A percentile compares a stretch with the other conserved stretches of the same genome.
Conservation (phyloP, 2,888 invertebrate species). For the Clepsis dumicolana region DNA sequence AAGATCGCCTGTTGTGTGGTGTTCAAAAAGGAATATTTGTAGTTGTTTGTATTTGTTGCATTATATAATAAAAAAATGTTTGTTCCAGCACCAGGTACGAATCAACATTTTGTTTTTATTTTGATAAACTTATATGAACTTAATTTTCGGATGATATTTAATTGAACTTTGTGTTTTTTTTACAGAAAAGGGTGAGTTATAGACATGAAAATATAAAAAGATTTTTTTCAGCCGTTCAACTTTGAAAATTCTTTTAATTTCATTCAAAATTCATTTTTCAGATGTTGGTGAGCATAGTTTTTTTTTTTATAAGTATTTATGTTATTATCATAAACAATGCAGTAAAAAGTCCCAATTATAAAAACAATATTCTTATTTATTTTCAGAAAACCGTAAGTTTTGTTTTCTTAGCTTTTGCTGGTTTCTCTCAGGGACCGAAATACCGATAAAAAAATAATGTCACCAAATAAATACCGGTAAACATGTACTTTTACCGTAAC, state of each 20-base stretch:
- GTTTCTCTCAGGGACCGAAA: neutral
- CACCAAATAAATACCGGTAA: too few relatives aligned
- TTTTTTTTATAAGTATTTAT: neutral
- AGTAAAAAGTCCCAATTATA: too few relatives aligned
- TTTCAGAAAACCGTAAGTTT: slow-evolving; percentile 46
- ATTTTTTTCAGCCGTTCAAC: neutral
- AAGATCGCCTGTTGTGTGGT: too few relatives aligned
- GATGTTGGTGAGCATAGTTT: slow-evolving; percentile 47
- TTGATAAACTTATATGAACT: neutral
- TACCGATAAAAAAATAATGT: too few relatives aligned
- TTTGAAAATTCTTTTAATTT: neutral
- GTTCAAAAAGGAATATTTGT: too few relatives aligned
- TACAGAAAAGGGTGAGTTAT: slow-evolving; percentile 29
- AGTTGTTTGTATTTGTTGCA: too few relatives aligned
- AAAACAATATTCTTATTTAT: neutral
- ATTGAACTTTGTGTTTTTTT: neutral
- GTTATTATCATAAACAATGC: too few relatives aligned
- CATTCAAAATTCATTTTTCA: slow-evolving; percentile 44
- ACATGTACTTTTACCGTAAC: too few relatives aligned
- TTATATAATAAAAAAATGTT: neutral
- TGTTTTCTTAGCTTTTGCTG: neutral
- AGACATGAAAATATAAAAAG: neutral
- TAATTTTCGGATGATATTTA: neutral
- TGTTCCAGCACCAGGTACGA: slow-evolving; percentile 8
- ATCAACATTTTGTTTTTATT: neutral